phyloP scores from a whole-genome alignment of 2,888 invertebrate species.

The Lithodes maja region DNA sequence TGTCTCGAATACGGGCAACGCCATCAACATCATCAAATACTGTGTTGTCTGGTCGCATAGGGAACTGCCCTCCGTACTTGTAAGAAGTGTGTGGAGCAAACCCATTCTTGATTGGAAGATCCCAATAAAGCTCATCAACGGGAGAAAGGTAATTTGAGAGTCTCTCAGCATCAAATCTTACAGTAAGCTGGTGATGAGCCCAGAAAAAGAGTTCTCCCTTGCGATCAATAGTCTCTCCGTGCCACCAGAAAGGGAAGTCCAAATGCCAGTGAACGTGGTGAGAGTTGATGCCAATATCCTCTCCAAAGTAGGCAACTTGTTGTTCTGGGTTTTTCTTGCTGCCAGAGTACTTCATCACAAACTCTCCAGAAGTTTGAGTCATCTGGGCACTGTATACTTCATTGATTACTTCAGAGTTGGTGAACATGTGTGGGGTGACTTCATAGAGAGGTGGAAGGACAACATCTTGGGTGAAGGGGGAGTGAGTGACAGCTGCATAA shows the following conservation, averaged over 20 bases:
- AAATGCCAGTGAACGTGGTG: constrained; percentile 80
- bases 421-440: constrained; percentile 81
- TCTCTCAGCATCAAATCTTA: constrained; percentile 78
- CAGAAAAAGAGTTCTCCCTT: constrained; percentile 73
- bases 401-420: constrained; percentile 79
- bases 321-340: constrained; percentile 77
- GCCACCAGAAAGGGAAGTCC: constrained; percentile 81
- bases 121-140: constrained; percentile 72
- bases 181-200: constrained; percentile 72
- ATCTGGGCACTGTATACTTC: constrained; percentile 74
- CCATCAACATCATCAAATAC: constrained; percentile 72
- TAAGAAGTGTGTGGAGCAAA: constrained; percentile 80
- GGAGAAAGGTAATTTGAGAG: constrained; percentile 71
- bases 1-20: constrained; percentile 71
- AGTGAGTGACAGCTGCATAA: constrained; percentile 78
- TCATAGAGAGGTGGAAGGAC: constrained; percentile 83
- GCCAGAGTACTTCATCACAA: constrained; percentile 73
- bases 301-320: constrained; percentile 81
- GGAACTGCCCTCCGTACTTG: constrained; percentile 79
- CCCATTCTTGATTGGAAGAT: constrained; percentile 74
- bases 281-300: constrained; percentile 82
- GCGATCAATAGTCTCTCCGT: constrained; percentile 72
- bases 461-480: constrained; percentile 75
- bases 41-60: constrained; percentile 72
- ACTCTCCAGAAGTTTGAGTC: constrained; percentile 72